phyloP scores from a whole-genome alignment of 2,888 invertebrate species.

The Clanis bilineata region DNA sequence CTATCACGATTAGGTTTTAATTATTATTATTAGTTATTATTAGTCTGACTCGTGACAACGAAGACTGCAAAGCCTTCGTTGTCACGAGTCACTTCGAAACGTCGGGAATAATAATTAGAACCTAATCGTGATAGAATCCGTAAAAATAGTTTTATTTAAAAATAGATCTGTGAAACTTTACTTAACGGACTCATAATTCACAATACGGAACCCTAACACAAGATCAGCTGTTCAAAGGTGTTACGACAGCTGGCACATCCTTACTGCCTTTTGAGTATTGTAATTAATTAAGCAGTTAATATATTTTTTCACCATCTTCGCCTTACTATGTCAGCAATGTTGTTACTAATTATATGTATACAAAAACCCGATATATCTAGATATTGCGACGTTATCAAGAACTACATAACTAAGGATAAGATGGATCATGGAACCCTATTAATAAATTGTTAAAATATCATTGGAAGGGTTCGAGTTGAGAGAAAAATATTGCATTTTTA shows the following conservation, averaged over 20 bases:
- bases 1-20: too few relatives aligned
- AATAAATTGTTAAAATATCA: background rate
- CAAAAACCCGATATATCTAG: background rate
- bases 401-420: too few relatives aligned
- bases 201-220: background rate
- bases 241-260: background rate
- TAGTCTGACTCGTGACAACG: too few relatives aligned
- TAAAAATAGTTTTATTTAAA: too few relatives aligned
- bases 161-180: too few relatives aligned
- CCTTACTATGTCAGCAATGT: background rate
- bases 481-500: background rate
- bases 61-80: too few relatives aligned
- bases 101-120: too few relatives aligned
- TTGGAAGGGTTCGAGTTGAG: background rate
- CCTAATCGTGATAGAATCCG: too few relatives aligned
- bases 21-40: too few relatives aligned
- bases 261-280: background rate
- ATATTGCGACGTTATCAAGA: background rate
- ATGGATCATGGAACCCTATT: background rate
- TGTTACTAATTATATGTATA: background rate
- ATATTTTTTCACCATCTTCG: background rate
- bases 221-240: slow-evolving; percentile 1
- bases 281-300: slow-evolving; percentile 10
- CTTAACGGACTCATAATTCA: too few relatives aligned
- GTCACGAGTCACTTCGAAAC: too few relatives aligned